Conservation (phyloP, 1,140 invertebrate species). For the Drosophila melanica region DNA sequence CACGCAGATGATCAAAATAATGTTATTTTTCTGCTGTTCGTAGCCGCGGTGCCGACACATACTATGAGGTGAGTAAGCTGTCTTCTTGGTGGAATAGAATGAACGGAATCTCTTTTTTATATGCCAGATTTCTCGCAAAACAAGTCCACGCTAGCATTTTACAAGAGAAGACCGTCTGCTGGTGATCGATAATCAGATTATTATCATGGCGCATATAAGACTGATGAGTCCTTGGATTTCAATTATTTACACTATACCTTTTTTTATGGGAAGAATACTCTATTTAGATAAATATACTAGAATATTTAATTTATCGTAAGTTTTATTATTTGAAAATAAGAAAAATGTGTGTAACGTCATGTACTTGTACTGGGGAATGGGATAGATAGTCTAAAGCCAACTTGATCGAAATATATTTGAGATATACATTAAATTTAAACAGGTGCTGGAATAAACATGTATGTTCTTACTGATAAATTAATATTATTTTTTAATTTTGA, state of each 20-base stretch:
- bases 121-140: conserved; percentile 37
- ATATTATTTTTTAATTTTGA: too few relatives aligned
- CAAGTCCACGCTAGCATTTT: conserved; percentile 33
- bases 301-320: too few relatives aligned
- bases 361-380: not conserved
- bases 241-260: not conserved
- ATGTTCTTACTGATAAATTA: not conserved
- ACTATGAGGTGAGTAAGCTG: conserved; percentile 63
- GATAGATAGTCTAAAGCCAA: not conserved
- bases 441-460: conserved; percentile 2
- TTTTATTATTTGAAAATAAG: too few relatives aligned
- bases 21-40: conserved; percentile 67
- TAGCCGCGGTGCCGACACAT: conserved; percentile 73
- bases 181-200: conserved; percentile 1
- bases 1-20: conserved; percentile 65
- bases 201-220: conserved; percentile 4
- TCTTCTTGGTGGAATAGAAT: not conserved
- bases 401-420: not conserved
- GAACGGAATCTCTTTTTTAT: not conserved
- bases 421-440: not conserved
- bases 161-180: conserved; percentile 37
- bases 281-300: too few relatives aligned
- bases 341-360: too few relatives aligned
- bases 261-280: not conserved
- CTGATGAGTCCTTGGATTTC: conserved; percentile 15